Conservation (phyloP, 2,797 vertebrate species). For the Aldrovandia affinis region DNA sequence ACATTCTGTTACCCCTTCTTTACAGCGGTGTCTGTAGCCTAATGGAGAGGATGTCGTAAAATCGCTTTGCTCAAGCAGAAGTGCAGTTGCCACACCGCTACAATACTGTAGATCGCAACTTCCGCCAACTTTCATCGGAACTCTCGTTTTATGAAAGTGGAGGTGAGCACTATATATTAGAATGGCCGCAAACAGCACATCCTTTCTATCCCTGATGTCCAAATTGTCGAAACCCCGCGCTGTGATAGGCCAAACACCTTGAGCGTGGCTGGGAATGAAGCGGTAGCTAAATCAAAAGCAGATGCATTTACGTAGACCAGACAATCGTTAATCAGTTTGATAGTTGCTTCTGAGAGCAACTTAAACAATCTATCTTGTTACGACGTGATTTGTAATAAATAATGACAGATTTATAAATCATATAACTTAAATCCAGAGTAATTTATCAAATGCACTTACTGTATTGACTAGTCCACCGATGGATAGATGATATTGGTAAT, state of each 20-base stretch:
- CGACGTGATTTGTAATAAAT: no score
- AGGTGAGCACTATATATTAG: neutral
- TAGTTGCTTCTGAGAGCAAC: neutral
- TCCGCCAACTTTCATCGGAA: neutral
- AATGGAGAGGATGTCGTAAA: neutral
- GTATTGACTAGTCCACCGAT: no score
- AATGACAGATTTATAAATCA: no score
- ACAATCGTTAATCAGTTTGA: neutral
- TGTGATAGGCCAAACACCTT: neutral
- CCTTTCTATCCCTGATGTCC: neutral
- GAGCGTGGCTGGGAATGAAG: neutral
- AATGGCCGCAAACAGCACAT: neutral
- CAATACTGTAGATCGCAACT: neutral
- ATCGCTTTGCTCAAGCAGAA: neutral
- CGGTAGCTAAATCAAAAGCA: neutral
- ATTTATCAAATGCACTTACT: no score
- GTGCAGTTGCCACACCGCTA: neutral
- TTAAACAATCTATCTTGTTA: neutral
- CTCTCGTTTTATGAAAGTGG: neutral
- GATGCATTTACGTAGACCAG: neutral
- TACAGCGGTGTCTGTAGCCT: neutral
- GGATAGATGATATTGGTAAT: no score
- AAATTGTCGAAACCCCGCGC: neutral
- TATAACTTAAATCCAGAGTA: no score
- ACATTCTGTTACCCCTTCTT: neutral